A percentile compares a stretch with the other conserved stretches of the same genome.
Conservation (phyloP, 1,140 invertebrate species). For the Apis cerana region DNA sequence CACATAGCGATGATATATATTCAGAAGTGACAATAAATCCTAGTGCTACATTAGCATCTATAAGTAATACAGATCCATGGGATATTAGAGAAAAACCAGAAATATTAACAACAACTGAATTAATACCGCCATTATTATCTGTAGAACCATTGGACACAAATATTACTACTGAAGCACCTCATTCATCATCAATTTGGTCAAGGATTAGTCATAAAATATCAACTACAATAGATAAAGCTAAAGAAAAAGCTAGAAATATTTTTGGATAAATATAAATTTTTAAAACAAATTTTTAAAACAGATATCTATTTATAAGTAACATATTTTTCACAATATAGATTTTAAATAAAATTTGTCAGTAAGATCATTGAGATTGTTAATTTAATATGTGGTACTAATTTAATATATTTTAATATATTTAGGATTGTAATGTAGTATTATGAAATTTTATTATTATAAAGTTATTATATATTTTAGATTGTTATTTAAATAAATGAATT, state of each 20-base stretch:
- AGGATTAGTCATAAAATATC: slow-evolving; percentile 80
- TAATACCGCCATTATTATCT: slow-evolving; percentile 21
- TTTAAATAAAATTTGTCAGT: background rate
- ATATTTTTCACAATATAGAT: background rate
- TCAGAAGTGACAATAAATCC: slow-evolving; percentile 67
- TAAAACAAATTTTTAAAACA: slow-evolving; percentile 13
- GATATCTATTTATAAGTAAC: slow-evolving; percentile 55
- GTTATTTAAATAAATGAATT: slow-evolving; percentile 51
- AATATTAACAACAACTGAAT: slow-evolving; percentile 30
- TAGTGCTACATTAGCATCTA: slow-evolving; percentile 64
- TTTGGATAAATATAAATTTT: slow-evolving; percentile 75
- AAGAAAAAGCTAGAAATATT: slow-evolving; percentile 80
- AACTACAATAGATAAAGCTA: slow-evolving; percentile 78
- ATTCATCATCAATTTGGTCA: slow-evolving; percentile 81
- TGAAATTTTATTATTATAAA: slow-evolving; percentile 40
- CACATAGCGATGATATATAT: slow-evolving; percentile 64
- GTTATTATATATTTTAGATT: slow-evolving; percentile 32
- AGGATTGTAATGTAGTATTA: slow-evolving; percentile 41
- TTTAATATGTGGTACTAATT: slow-evolving; percentile 10
- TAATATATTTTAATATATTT: slow-evolving; percentile 1
- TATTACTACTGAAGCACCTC: slow-evolving; percentile 63
- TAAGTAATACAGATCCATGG: slow-evolving; percentile 65
- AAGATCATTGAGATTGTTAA: slow-evolving; percentile 18
- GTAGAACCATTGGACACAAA: slow-evolving; percentile 20
- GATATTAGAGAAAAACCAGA: slow-evolving; percentile 67